Conservation (phyloP, 2,797 vertebrate species). For the Philypnodon macrostomus region DNA sequence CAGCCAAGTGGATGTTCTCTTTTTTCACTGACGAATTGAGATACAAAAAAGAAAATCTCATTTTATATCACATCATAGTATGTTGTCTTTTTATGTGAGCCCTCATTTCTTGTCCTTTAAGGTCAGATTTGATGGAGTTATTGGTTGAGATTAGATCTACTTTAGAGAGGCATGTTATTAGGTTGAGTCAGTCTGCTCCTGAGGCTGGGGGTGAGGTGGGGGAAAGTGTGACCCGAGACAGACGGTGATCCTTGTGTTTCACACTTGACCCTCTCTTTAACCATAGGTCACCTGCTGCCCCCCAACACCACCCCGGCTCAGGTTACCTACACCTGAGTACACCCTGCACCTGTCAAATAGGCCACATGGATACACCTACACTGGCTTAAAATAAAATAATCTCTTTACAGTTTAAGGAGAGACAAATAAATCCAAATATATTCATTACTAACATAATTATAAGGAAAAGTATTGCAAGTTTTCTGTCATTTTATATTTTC, state of each 20-base stretch:
- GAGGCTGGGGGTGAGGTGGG: background rate
- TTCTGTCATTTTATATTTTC: too few species aligned
- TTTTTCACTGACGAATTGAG: too few species aligned
- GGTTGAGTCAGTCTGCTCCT: conserved; percentile 7
- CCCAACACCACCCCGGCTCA: conserved; percentile 26
- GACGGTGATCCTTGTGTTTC: conserved; percentile 58
- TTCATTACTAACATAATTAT: too few species aligned
- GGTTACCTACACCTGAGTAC: conserved; percentile 40
- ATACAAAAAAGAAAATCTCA: too few species aligned
- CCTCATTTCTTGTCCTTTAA: conserved; percentile 42
- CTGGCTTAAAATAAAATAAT: too few species aligned
- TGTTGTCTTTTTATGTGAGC: too few species aligned
- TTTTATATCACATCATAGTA: too few species aligned
- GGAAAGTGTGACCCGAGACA: conserved; percentile 7
- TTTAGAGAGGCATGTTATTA: conserved; percentile 41
- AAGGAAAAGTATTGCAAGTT: too few species aligned
- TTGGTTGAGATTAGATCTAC: conserved; percentile 46
- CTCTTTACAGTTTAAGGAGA: too few species aligned
- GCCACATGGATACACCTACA: background rate
- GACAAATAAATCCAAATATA: too few species aligned
- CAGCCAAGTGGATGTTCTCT: too few species aligned
- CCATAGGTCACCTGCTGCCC: conserved; percentile 56
- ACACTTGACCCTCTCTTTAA: conserved; percentile 68
- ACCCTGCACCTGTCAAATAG: conserved; percentile 1
- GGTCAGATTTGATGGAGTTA: conserved; percentile 54